These are phyloP conservation scores for Capromys pilorides DNA, from an alignment of 2,797 vertebrate genomes.

Conservation along the genomic window DNA sequence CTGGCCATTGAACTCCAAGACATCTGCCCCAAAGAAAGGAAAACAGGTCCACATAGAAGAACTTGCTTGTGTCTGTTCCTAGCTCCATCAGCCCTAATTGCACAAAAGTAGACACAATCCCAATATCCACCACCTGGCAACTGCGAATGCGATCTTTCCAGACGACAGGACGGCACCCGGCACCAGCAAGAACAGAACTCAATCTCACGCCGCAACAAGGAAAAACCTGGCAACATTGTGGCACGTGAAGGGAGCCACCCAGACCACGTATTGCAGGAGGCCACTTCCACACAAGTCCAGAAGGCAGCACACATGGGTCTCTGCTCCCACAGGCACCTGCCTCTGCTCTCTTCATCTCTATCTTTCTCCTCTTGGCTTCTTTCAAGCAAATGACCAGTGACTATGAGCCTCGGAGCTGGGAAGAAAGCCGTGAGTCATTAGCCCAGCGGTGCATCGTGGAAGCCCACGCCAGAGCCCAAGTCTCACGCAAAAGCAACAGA, in stretches of 20 bases:
- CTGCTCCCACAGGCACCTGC: not conserved
- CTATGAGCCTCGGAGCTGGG: not conserved
- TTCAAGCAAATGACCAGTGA: not conserved
- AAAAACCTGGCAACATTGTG: not conserved
- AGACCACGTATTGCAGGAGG: not conserved
- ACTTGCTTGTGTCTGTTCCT: fast-evolving
- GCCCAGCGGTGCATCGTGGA: constrained; percentile 44
- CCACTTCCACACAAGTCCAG: not conserved
- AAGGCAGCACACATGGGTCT: not conserved
- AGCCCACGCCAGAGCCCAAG: not conserved
- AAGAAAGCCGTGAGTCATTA: not conserved
- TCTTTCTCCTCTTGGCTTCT: constrained; percentile 38
- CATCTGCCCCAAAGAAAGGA: not conserved
- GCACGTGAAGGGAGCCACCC: not conserved
- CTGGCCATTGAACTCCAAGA: not conserved
- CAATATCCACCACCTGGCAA: not conserved
- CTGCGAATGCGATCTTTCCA: fast-evolving
- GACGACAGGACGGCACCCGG: fast-evolving
- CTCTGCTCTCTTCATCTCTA: not conserved
- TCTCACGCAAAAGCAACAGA: constrained; percentile 64
- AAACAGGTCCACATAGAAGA: not conserved
- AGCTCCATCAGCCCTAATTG: fast-evolving
- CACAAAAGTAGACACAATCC: not conserved
- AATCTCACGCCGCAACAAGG: not conserved
- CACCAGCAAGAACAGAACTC: not conserved